Percentiles rank a stretch among this genome's conserved stretches.
phyloP scores from a whole-genome alignment of 2,113 vertebrate genomes.

The Pelvicachromis taeniatus region DNA sequence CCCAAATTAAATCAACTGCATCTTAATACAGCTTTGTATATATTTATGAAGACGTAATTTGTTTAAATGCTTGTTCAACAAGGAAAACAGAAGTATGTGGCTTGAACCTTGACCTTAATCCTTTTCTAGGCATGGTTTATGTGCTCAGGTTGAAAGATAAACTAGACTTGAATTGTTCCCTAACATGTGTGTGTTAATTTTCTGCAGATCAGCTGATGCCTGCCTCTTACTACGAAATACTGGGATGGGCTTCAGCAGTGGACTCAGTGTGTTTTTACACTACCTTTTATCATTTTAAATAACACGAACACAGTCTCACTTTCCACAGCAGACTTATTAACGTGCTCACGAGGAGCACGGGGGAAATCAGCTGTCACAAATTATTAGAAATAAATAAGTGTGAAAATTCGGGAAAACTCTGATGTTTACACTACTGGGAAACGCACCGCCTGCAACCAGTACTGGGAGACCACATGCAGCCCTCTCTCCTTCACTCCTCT shows the following conservation, averaged over 20 bases:
- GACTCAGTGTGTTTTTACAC: background rate
- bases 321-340: background rate
- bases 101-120: background rate
- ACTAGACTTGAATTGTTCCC: background rate
- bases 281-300: background rate
- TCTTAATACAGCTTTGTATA: background rate
- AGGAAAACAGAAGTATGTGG: background rate
- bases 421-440: background rate
- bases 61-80: background rate
- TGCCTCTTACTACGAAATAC: background rate
- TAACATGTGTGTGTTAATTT: background rate
- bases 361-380: background rate
- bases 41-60: background rate
- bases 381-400: background rate
- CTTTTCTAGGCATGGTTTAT: background rate
- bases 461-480: slow-evolving; percentile 87
- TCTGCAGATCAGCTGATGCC: background rate
- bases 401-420: fast-evolving
- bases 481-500: slow-evolving; percentile 85
- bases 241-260: background rate
- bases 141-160: background rate
- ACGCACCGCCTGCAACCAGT: slow-evolving; percentile 91
- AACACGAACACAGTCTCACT: background rate
- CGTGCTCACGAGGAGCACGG: no score
- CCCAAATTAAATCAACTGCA: background rate